phyloP scores from a whole-genome alignment of 1,140 invertebrate species.

The Schlechtendalia chinensis region DNA sequence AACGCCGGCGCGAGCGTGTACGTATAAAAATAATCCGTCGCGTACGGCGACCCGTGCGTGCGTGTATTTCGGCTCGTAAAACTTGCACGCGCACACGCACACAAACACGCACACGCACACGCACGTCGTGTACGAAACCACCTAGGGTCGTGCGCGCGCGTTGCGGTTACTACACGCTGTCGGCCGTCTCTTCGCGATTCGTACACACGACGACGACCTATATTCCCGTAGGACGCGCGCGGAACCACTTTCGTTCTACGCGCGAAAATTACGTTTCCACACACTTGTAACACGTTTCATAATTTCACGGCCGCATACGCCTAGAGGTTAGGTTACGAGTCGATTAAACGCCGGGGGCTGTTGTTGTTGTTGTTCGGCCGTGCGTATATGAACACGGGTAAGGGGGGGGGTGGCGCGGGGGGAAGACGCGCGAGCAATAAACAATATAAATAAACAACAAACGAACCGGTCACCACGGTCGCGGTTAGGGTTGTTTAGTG shows the following conservation, averaged over 20 bases:
- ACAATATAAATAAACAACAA: conserved; percentile 11
- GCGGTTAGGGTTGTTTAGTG: conserved; percentile 10
- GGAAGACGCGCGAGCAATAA: conserved; percentile 19
- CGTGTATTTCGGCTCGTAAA: neutral
- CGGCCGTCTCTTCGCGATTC: neutral
- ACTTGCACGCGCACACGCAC: neutral
- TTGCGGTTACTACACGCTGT: neutral
- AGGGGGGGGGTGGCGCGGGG: too few species aligned
- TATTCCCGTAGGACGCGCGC: too few species aligned
- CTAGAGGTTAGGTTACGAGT: neutral
- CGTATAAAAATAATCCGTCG: neutral
- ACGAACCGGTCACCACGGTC: conserved; percentile 21
- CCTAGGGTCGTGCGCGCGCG: neutral
- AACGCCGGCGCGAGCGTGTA: neutral
- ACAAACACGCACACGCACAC: neutral
- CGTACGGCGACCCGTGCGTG: neutral
- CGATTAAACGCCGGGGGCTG: too few species aligned
- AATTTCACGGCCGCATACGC: too few species aligned
- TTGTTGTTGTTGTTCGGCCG: too few species aligned
- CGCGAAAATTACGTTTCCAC: neutral
- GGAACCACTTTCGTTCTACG: too few species aligned
- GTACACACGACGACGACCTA: neutral
- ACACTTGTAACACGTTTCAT: neutral
- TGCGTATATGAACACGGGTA: too few species aligned
- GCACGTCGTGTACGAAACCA: neutral